These are phyloP conservation scores for Potamilus streckersoni DNA, from an alignment of 1,140 invertebrate genomes.

Conservation along the genomic window DNA sequence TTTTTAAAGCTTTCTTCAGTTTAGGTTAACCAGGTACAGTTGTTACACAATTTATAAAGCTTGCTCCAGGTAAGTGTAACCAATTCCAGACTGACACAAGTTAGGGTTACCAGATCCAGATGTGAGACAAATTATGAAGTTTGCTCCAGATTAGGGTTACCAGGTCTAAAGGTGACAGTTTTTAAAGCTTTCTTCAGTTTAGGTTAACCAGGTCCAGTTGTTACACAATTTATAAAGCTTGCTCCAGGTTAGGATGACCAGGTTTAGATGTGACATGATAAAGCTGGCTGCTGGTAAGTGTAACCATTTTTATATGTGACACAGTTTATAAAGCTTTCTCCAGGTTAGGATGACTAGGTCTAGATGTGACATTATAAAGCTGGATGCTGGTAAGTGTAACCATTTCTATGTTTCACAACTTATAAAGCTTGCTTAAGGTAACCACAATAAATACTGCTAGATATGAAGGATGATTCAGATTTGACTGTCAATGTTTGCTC, in stretches of 20 bases:
- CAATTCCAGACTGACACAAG: constrained; percentile 38
- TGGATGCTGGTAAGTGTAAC: constrained; percentile 66
- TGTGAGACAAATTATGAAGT: constrained; percentile 86
- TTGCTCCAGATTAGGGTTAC: constrained; percentile 66
- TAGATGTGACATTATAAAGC: constrained; percentile 85
- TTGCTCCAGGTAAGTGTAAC: no score
- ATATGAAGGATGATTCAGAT: no score
- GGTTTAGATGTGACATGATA: constrained; percentile 81
- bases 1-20: no score
- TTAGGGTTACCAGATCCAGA: constrained; percentile 86
- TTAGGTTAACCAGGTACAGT: no score
- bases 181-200: no score
- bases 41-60: no score
- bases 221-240: no score
- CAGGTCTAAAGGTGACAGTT: no score
- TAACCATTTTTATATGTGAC: constrained; percentile 78
- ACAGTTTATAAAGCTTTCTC: constrained; percentile 82
- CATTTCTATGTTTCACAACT: constrained; percentile 85
- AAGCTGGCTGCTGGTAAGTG: constrained; percentile 72
- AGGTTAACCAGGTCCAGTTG: no score
- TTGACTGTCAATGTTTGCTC: not conserved
- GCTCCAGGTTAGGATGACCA: no score
- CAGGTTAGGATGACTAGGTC: constrained; percentile 68
- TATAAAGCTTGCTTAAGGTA: constrained; percentile 75
- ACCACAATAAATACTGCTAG: not conserved